Base-by-base conservation (phyloP, 2,113 vertebrate genomes). In the Daboia siamensis region DNA sequence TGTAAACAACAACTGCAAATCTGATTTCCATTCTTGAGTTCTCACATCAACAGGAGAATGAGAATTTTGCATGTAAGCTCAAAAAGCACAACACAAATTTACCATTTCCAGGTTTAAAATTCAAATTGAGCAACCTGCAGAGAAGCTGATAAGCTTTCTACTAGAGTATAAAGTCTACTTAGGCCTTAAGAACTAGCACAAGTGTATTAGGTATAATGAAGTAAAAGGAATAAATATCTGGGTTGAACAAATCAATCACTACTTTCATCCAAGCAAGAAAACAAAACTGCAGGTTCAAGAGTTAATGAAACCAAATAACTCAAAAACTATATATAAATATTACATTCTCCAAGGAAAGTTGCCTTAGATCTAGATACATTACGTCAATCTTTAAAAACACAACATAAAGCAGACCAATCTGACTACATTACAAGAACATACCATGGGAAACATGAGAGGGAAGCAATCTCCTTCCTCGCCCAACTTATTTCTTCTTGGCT, bases 141-240 rank as follows among this genome's bases (percentile, higher is more conserved):
- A 98, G 98, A 97, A 93, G 95, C 97, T 98, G 98, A 98, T 98
- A 98, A 98, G 98, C 97, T 97, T 95, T 96, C 95, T 96, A 97
- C 95, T 96, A 96, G 97, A 97, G 95, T 97, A 97, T 95, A 97
- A 98, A 97, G 96, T 97, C 94, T 96, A 98, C 96, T 97, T 61
- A 94, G 95, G 91, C 96, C 94, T 96, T 96, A 96, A 96, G 96
- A 98, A 97, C 96, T 96, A 96, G 94, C 96, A 95, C 94, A 98
- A 97, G 97, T 98, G 96, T 97, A 98, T 98, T 98, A 97, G 94
- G 96, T 97, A 96, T 97, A 98, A 98, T 97, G 96, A 98, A 97
- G 96, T 96, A 97, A 98, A 97, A 96, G 93, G 94, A 97, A 98
- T 98, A 98, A 98, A 98, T 97, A 98, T 97, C 96, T 97, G 95